Percentiles rank a stretch among this genome's conserved stretches.
Conservation (phyloP, 2,797 vertebrate species). For the Moxostoma hubbsi region DNA sequence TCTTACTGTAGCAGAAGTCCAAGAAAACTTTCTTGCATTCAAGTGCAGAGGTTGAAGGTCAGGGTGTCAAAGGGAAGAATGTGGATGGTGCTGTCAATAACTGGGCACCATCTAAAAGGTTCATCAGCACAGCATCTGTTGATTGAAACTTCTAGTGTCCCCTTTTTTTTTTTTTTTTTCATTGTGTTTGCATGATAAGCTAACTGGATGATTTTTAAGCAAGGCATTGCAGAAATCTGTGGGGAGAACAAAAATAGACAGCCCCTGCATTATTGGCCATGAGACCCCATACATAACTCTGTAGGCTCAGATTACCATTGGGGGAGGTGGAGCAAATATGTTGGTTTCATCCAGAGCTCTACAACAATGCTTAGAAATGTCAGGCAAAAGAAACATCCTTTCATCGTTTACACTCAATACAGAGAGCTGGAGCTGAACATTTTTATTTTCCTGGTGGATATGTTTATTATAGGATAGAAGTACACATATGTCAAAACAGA, state of each 20-base stretch:
- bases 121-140: background rate
- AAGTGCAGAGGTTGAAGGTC: conserved; percentile 76
- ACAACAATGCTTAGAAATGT: no score
- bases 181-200: conserved; percentile 14
- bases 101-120: conserved; percentile 14
- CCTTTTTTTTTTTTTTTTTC: conserved; percentile 10
- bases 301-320: conserved; percentile 79
- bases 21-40: conserved; percentile 66
- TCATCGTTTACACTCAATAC: background rate
- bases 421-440: background rate
- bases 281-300: conserved; percentile 75
- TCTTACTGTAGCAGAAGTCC: background rate
- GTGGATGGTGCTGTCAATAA: conserved; percentile 57
- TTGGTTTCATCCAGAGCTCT: conserved; percentile 39
- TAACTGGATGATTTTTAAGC: conserved; percentile 37
- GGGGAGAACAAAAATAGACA: conserved; percentile 77
- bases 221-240: conserved; percentile 49
- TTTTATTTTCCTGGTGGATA: conserved; percentile 14
- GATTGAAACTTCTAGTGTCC: conserved; percentile 14
- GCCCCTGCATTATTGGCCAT: conserved; percentile 76
- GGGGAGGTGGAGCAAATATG: conserved; percentile 72
- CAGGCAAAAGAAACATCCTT: conserved; percentile 54
- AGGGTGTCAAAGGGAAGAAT: conserved; percentile 65
- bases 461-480: background rate
- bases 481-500: background rate